phyloP scores from a whole-genome alignment of 2,113 vertebrate species.

The Laticauda laticaudata region DNA sequence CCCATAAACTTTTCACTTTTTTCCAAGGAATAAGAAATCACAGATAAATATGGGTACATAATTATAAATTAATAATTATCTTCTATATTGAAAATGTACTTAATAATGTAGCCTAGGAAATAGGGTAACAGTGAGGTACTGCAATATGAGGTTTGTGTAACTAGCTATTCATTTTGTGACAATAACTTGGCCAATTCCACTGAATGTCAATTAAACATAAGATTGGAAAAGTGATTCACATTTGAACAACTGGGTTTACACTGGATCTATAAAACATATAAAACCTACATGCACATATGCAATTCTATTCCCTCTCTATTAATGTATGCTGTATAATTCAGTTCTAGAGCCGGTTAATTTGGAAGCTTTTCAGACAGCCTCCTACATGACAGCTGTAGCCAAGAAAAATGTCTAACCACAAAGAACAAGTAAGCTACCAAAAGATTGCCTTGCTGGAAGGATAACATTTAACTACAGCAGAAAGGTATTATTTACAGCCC shows the following conservation, averaged over 20 bases:
- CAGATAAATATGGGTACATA: background rate
- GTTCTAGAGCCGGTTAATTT: background rate
- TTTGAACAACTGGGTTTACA: background rate
- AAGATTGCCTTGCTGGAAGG: background rate
- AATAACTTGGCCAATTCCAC: background rate
- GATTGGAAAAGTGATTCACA: background rate
- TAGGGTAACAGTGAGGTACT: background rate
- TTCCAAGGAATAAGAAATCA: background rate
- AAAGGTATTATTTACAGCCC: background rate
- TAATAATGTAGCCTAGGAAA: background rate
- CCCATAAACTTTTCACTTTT: background rate
- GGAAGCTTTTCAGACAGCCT: background rate
- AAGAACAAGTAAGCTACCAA: background rate
- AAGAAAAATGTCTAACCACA: background rate
- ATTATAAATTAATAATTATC: background rate
- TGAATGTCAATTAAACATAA: background rate
- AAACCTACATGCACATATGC: background rate
- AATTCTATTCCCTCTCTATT: background rate
- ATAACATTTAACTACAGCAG: background rate
- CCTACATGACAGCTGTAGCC: background rate
- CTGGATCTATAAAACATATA: background rate
- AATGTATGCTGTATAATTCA: background rate
- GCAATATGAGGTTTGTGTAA: background rate
- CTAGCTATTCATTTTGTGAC: background rate
- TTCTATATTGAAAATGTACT: background rate